Base-by-base conservation (phyloP, 2,113 vertebrate genomes). In the Hypocryptadius cinnamomeus region DNA sequence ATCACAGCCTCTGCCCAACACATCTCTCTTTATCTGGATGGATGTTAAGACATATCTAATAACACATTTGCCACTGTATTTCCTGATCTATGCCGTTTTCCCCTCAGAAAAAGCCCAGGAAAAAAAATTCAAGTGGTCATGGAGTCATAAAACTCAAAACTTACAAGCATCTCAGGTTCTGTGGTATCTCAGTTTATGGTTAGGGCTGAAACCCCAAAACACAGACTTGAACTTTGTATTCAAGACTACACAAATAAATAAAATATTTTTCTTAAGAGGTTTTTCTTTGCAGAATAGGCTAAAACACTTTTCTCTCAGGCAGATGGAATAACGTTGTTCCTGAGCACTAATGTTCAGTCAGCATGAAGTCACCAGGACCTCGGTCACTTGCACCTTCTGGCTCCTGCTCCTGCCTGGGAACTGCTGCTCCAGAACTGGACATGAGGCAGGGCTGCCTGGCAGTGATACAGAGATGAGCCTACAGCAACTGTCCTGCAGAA, bases 321-420 rank as follows among this genome's bases (percentile, higher is more conserved):
- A 71, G 42, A 69, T 61, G 30, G 39, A 85, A 8, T 48, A 74
- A 78, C 3, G 1, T 3, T 42, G 19, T 16, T 73, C 66, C 28
- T 51, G 33, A 73, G 25, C 12, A 25, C n/a, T 15, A 9, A 59
- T 20, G 33, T 8, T 74, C 21, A 39, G 24, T 13, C 44, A 54
- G 42, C 2, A 1, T 4, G 10, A 64, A 44, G 66, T 25, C 33
- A 27, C 3, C 0, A 1, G 42, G 54, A 27, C 30, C 73, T 64
- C 1, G 4, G 19, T 8, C 30, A 13, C 30, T 28, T 25, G 17
- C 28, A 45, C 22, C 4, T 48, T 57, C 37, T 44, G 14, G 8
- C 18, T 72, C 53, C 30, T 4, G 7, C 24, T 74, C 30, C 24
- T 48, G 51, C 3, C 66, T 6, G 56, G 37, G 18, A 88, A 2